Base-by-base conservation (phyloP, 2,888 invertebrate species). In the Xanthorhoe designata region DNA sequence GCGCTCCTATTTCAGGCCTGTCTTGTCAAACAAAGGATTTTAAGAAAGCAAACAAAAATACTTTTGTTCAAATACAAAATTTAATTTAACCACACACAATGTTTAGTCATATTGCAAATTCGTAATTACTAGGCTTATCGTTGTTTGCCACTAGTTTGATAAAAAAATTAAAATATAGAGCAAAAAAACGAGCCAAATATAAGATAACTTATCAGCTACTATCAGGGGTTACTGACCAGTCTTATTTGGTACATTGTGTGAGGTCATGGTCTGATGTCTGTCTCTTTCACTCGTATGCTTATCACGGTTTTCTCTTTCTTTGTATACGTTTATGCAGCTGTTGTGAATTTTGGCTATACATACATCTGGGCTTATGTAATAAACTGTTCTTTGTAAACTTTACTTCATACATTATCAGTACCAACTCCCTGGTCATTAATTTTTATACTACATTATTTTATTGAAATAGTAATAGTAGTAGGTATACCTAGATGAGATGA, bases 241-340 rank as follows among this genome's bases (percentile, higher is more conserved):
- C 75, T 65, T 78, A 80, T 84, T 84, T 75, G 79, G 77, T 78
- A 75, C 75, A 78, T 90, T 91, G 87, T 52, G 78, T 78, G 82
- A 87, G 91, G 91, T 92, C 91, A 90, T 88, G 90, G 88, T 78
- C 80, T 77, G 57, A 75, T 54, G 54, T 51, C 51, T 79, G 70
- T 78, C 86, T 58, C 71, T 85, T 70, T 72, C 72, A 58, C 71
- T 62, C 72, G 4, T 45, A 1, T 24, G 13, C 38, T 56, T 52
- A 68, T 62, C 62, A 35, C 38, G 15, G 32, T 17, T 69, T 0
- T 78, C 77, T 77, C 75, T 64, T 56, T 77, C 66, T 10, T 42
- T 29, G 61, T 50, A 60, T 35, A 64, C 67, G 32, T 77, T 69
- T 77, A 52, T 52, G 69, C 79, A 80, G 77, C 65, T 77, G 76